Conservation (phyloP, 2,888 invertebrate species). For the Blomia tropicalis region DNA sequence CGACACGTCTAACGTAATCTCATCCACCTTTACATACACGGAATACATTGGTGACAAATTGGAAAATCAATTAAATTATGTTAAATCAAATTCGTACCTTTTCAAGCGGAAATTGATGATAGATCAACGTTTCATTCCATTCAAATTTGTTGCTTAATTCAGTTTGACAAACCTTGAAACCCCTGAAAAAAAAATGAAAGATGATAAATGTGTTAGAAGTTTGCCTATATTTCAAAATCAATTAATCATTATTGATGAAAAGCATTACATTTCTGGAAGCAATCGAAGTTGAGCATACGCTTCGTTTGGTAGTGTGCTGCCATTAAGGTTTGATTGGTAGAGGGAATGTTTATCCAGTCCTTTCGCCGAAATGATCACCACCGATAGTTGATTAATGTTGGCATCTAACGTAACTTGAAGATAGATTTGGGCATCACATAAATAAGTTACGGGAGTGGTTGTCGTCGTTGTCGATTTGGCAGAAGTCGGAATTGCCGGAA, state of each 20-base stretch:
- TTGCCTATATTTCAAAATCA: no score
- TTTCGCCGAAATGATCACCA: slow-evolving; percentile 68
- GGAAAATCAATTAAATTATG: not conserved
- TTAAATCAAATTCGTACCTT: slow-evolving; percentile 20
- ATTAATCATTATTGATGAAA: no score
- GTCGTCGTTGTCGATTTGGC: not conserved
- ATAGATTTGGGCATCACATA: slow-evolving; percentile 51
- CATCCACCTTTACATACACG: not conserved
- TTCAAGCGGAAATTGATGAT: slow-evolving; percentile 43
- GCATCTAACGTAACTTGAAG: slow-evolving; percentile 76
- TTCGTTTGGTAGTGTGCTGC: not conserved
- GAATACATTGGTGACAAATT: not conserved
- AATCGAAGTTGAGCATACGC: slow-evolving; percentile 25
- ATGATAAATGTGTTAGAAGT: not conserved
- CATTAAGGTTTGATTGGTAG: not conserved
- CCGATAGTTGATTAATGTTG: slow-evolving; percentile 61
- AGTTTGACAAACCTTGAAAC: slow-evolving; percentile 52
- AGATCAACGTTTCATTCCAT: slow-evolving; percentile 78
- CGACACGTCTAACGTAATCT: slow-evolving; percentile 9
- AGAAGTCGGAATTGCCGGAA: slow-evolving; percentile 18
- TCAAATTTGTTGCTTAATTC: slow-evolving; percentile 72
- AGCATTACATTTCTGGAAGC: slow-evolving; percentile 24
- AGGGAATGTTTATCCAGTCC: slow-evolving; percentile 48
- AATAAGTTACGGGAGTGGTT: not conserved
- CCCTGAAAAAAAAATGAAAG: slow-evolving; percentile 16